Evolutionary conservation across 2,888 invertebrate genomes (phyloP).

Genomic region (Philereme transversata): DNA sequence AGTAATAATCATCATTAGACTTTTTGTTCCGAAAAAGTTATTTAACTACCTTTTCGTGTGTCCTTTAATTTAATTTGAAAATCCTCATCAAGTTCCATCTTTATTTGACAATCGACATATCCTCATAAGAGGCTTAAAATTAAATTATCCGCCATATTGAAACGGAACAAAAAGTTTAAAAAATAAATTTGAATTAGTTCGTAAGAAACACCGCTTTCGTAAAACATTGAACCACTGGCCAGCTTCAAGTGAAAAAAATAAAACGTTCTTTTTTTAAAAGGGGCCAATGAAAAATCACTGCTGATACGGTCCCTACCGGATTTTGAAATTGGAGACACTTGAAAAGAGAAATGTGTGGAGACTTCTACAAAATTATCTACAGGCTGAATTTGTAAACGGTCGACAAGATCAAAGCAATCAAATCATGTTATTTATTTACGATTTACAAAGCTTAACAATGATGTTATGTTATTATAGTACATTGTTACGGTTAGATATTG

Average conservation of each 20-base stretch:
- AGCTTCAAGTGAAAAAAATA: conserved; percentile 42
- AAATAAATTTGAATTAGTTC: conserved; percentile 24
- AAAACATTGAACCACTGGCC: conserved; percentile 47
- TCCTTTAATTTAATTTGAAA: background rate
- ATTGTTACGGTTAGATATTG: no score
- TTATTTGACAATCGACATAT: conserved; percentile 17
- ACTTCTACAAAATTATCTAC: background rate
- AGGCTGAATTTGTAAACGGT: no score
- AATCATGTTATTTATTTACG: no score
- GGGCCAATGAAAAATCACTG: conserved; percentile 72
- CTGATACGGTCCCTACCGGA: conserved; percentile 72
- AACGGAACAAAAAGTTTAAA: conserved; percentile 37
- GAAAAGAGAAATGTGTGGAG: conserved; percentile 23
- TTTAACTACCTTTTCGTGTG: background rate
- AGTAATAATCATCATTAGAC: no score
- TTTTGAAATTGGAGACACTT: conserved; percentile 65
- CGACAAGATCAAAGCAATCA: no score
- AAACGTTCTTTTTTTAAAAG: conserved; percentile 63
- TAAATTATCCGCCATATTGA: conserved; percentile 22
- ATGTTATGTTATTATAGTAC: no score
- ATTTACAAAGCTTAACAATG: no score
- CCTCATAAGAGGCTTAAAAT: conserved; percentile 5
- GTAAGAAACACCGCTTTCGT: conserved; percentile 44
- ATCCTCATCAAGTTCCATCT: conserved; percentile 1
- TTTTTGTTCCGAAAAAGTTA: no score